Evolutionary conservation across 2,888 invertebrate species (phyloP), one percentile per base, ranked within the genome.

Genomic region (Mimachlamys varia): DNA sequence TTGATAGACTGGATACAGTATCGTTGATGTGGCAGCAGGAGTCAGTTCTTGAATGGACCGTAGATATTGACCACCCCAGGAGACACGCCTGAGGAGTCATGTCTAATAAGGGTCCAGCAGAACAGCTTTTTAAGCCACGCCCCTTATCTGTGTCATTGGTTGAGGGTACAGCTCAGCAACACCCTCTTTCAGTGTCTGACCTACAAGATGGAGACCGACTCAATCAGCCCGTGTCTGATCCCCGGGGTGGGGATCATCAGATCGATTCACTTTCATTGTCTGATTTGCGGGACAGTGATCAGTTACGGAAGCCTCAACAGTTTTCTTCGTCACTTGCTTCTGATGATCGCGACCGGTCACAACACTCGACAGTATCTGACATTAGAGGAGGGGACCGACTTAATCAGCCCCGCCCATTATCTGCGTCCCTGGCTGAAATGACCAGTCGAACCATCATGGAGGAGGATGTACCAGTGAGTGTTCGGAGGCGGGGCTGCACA

Each of bases 391-490:
- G 76, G 0, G 76, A 76, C 76, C 76, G 76, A 17, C 33, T 27
- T 27, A 12, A 7, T 76, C 76, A 76, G 33, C 76, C 76, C 12
- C 76, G 76, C 22, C 76, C 76, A 76, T 76, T 76, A 15, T 76
- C 76, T 33, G 76, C 76, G 0, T 76, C 76, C 0, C 27, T 76
- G 76, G 33, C 76, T 15, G 76, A 76, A 76, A 76, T 76, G 76
- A 33, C 76, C 27, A 76, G 76, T 76, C 27, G 76, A 33, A 76
- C 76, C 12, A 76, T 76, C 33, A 27, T 76, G 88, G 96, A 96
- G 91, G 96, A 96, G 92, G 96, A 96, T 44, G 93, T 96, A 3
- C 96, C 96, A 0, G 96, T 96, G 37, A 96, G 96, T 90, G 95
- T 96, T 22, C 90, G 96, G 22, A 91, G 96, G 17, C 94, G 96